Evolutionary conservation across 1,140 invertebrate genomes (phyloP), one percentile per base, ranked within the genome.

Genomic region (Onthophagus taurus): DNA sequence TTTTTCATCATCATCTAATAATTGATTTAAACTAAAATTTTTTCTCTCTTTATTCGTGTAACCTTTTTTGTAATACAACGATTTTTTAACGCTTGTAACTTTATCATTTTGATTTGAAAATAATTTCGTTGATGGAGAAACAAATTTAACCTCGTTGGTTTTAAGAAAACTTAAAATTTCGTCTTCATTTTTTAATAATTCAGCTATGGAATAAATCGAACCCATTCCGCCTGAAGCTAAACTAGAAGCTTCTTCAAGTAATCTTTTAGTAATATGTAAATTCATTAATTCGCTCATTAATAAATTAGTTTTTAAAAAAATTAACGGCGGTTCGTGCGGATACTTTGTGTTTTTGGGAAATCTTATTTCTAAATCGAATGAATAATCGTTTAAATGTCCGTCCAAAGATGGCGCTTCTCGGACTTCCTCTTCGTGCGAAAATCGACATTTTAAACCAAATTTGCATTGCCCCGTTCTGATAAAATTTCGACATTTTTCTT

Each of bases 301-400:
- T 13, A 58, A 59, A 58, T 66, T 64, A 26, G 76, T 71, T 70
- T 80, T 78, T 54, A 84, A 61, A 61, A 78, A 77, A 55, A 85
- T 64, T 52, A 75, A 70, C 5, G 82, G 81, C 1, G 78, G 67
- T 66, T 85, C 76, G 57, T 74, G 79, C 1, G 83, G 83, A 63
- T 85, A 86, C 50, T 72, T 70, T 38, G 71, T 76, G 61, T 76
- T 71, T 47, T 74, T 66, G 4, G 78, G 72, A 69, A 86, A 85
- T 53, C 81, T 70, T 56, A 86, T 72, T 72, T 85, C 83, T 55
- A 86, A 66, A 51, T 74, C 72, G 64, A 78, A 82, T 35, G 61
- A 51, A 54, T 52, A 60, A 42, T 57, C 50, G 29, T 57, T 49
- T 37, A 65, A 47, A 52, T 60, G 55, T 13, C 43, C 39, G 46